Percentiles rank a stretch among this genome's conserved stretches.
Evolutionary conservation across 2,113 vertebrate species (phyloP).

Genomic region (Atlantisia rogersi): DNA sequence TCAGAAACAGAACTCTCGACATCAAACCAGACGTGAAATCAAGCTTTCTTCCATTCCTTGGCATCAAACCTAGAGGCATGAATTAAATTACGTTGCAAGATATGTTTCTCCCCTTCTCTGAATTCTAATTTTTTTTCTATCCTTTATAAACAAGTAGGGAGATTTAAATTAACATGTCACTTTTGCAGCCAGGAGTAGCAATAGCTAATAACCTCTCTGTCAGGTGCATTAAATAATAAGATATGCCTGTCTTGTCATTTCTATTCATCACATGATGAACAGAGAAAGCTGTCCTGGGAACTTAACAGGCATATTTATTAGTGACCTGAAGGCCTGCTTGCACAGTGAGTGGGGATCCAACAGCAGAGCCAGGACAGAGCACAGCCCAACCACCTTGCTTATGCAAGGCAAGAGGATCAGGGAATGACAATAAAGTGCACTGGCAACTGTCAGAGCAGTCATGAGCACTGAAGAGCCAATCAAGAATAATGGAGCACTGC

Average conservation of each 20-base stretch:
- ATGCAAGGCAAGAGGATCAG: fast-evolving
- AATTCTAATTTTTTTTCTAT: not conserved
- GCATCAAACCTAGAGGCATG: not conserved
- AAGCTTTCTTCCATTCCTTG: not conserved
- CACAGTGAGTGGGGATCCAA: not conserved
- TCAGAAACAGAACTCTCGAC: not conserved
- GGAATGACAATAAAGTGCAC: not conserved
- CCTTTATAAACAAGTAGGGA: not conserved
- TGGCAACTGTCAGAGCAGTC: not conserved
- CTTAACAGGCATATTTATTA: not conserved
- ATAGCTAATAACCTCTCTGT: not conserved
- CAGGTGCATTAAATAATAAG: not conserved
- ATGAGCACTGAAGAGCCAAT: not conserved
- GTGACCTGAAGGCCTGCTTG: not conserved
- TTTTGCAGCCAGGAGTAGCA: not conserved
- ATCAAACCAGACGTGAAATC: slow-evolving; percentile 1
- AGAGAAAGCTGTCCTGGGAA: not conserved
- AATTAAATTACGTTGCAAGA: slow-evolving; percentile 17
- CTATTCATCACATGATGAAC: not conserved
- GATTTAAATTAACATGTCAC: slow-evolving; percentile 24
- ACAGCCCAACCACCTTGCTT: not conserved
- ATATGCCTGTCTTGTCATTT: not conserved
- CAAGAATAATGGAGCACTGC: not conserved
- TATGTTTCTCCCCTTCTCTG: not conserved
- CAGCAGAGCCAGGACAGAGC: not conserved